A percentile compares a stretch with the other conserved stretches of the same genome.
Conservation (phyloP, 1,140 invertebrate species). For the Berghia stephanieae region DNA sequence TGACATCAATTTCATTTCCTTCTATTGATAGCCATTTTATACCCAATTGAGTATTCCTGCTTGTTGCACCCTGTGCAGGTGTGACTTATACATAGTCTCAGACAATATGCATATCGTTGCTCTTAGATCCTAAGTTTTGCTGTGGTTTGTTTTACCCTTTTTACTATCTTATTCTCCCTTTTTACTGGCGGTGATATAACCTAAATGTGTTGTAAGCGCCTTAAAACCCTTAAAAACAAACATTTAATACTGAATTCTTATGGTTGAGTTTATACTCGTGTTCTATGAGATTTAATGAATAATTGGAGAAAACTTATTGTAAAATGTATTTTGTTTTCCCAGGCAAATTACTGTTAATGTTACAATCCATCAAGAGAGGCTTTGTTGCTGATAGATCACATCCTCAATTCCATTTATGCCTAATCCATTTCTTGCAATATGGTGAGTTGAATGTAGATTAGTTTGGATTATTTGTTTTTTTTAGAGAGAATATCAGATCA, state of each 20-base stretch:
- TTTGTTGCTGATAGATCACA: constrained; percentile 77
- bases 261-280: not conserved
- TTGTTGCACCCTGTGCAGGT: too few relatives aligned
- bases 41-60: too few relatives aligned
- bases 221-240: too few relatives aligned
- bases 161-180: not conserved
- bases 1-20: too few relatives aligned
- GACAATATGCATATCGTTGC: too few relatives aligned
- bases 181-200: too few relatives aligned
- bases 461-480: not conserved
- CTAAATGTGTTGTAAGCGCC: too few relatives aligned
- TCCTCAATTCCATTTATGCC: constrained; percentile 84
- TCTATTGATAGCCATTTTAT: too few relatives aligned
- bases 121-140: too few relatives aligned
- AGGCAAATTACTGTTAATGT: constrained; percentile 66
- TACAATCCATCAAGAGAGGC: constrained; percentile 86
- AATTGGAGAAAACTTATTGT: not conserved
- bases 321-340: constrained; percentile 32
- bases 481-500: too few relatives aligned
- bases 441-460: constrained; percentile 49
- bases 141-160: too few relatives aligned
- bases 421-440: constrained; percentile 76
- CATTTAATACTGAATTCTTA: not conserved
- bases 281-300: not conserved
- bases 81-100: too few relatives aligned